Percentiles rank a stretch among this genome's conserved stretches.
These are phyloP conservation scores for Silurus meridionalis DNA, from an alignment of 2,113 vertebrate genomes.

Conservation along the genomic window DNA sequence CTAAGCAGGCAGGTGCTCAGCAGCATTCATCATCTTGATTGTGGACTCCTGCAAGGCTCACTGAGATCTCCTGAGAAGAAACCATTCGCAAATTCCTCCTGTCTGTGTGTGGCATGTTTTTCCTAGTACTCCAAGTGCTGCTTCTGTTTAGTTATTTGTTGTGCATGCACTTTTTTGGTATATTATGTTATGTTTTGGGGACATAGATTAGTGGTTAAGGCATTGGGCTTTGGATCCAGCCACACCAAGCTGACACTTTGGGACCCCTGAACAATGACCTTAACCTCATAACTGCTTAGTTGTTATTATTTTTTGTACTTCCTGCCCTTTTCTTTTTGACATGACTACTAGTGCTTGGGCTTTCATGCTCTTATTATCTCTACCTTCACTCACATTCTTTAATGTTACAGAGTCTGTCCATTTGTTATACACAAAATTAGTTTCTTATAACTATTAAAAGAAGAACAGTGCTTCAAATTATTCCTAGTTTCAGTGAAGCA, in stretches of 20 bases:
- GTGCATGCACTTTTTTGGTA: not conserved
- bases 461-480: constrained; percentile 9
- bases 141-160: not conserved
- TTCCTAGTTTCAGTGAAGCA: not conserved
- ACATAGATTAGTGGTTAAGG: no score
- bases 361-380: not conserved
- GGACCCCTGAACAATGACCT: no score
- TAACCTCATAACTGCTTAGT: no score
- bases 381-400: not conserved
- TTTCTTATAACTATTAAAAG: not conserved
- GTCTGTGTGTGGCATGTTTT: not conserved
- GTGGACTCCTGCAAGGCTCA: not conserved
- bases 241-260: no score
- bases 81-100: not conserved
- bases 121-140: not conserved
- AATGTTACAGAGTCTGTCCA: not conserved
- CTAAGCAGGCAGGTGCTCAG: not conserved
- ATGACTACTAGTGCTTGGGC: not conserved
- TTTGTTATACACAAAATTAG: not conserved
- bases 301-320: not conserved
- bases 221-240: no score
- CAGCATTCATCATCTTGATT: not conserved
- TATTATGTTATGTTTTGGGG: not conserved
- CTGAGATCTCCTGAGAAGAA: not conserved
- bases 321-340: not conserved